A percentile compares a stretch with the other conserved stretches of the same genome.
Conservation (phyloP, 2,888 invertebrate species). For the Escarpia spicata region DNA sequence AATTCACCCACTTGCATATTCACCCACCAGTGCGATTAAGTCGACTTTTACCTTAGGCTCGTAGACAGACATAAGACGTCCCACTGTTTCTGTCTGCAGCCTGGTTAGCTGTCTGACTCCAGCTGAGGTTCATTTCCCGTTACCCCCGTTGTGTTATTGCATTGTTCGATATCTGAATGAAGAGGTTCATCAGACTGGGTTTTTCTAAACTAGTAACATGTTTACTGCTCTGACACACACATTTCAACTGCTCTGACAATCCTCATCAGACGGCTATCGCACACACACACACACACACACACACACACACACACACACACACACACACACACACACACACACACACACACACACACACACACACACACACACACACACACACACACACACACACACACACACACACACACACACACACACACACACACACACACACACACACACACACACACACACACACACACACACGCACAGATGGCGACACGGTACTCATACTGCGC, state of each 20-base stretch:
- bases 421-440: constrained; percentile 19
- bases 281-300: neutral
- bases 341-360: neutral
- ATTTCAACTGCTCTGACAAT: neutral
- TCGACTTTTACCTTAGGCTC: too few relatives aligned
- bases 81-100: too few relatives aligned
- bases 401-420: constrained; percentile 19
- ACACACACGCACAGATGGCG: neutral
- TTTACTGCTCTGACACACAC: neutral
- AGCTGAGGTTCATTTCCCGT: too few relatives aligned
- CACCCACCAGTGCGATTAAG: too few relatives aligned
- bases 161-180: too few relatives aligned
- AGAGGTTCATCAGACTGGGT: too few relatives aligned
- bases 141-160: too few relatives aligned
- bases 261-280: neutral
- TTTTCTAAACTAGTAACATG: too few relatives aligned
- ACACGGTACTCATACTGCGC: too few relatives aligned
- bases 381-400: neutral
- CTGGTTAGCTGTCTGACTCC: too few relatives aligned
- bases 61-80: too few relatives aligned
- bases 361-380: neutral
- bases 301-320: neutral
- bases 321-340: neutral
- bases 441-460: constrained; percentile 19
- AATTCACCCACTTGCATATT: too few relatives aligned